A percentile compares a stretch with the other conserved stretches of the same genome.
Conservation (phyloP, 1,140 invertebrate species). For the Reticulitermes speratus region DNA sequence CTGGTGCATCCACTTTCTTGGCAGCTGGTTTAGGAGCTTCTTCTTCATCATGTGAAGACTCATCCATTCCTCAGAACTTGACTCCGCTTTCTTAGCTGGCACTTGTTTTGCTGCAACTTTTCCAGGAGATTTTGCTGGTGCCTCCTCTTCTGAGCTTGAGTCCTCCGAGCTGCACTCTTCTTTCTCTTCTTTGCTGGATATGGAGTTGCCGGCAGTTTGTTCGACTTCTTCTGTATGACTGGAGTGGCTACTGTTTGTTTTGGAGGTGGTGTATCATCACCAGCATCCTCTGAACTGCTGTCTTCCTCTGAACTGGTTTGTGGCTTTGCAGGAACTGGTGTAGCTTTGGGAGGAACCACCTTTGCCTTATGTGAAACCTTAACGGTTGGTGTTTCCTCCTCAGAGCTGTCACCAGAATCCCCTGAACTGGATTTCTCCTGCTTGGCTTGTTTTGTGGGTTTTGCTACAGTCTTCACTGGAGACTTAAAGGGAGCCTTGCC, state of each 20-base stretch:
- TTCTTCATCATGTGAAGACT: neutral
- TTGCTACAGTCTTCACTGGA: constrained; percentile 38
- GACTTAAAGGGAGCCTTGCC: constrained; percentile 35
- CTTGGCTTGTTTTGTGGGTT: constrained; percentile 33
- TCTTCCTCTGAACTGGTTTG: neutral
- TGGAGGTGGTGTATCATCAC: neutral
- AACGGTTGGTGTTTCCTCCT: constrained; percentile 2
- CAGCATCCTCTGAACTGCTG: neutral
- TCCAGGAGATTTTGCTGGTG: neutral
- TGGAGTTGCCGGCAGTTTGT: neutral
- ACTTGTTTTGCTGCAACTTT: neutral
- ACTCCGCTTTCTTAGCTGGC: neutral
- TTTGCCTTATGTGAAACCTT: neutral
- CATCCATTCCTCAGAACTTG: constrained; percentile 24
- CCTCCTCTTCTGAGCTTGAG: constrained; percentile 21
- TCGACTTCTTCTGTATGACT: neutral
- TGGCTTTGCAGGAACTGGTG: neutral
- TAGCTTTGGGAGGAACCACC: constrained; percentile 1
- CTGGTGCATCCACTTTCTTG: neutral
- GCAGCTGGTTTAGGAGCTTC: neutral
- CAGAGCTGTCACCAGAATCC: constrained; percentile 36
- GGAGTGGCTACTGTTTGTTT: neutral
- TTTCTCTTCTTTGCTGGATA: constrained; percentile 26
- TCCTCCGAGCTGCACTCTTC: constrained; percentile 31
- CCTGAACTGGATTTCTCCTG: constrained; percentile 41